Percentiles rank a stretch among this genome's conserved stretches.
phyloP scores from a whole-genome alignment of 2,113 vertebrate genomes.

The Elanus axillaris region DNA sequence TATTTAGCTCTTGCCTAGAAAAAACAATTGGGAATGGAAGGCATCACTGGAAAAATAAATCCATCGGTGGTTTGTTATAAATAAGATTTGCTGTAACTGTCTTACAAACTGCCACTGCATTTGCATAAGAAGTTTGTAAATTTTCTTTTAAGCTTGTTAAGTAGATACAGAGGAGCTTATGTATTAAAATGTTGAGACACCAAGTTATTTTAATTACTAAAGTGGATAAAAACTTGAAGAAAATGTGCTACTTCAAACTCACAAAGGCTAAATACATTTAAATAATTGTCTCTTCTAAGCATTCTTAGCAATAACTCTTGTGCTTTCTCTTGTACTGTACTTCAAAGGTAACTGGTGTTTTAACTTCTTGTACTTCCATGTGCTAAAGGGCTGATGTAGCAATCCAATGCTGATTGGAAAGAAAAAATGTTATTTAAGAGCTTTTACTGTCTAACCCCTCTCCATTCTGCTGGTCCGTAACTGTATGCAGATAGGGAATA shows the following conservation, averaged over 20 bases:
- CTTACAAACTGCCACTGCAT: background rate
- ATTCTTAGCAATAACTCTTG: background rate
- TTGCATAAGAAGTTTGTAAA: background rate
- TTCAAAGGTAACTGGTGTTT: background rate
- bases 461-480: background rate
- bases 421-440: background rate
- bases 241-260: background rate
- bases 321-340: background rate
- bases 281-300: background rate
- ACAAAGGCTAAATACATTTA: background rate
- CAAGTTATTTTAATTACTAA: background rate
- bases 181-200: background rate
- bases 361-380: background rate
- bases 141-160: background rate
- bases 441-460: background rate
- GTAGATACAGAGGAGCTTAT: background rate
- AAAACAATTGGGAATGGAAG: background rate
- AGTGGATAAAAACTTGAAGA: background rate
- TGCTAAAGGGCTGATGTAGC: background rate
- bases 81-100: background rate
- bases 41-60: background rate
- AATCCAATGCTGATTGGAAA: background rate
- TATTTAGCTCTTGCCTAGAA: conserved; percentile 57
- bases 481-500: background rate
- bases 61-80: background rate